Percentiles rank a stretch among this genome's conserved stretches.
phyloP scores from a whole-genome alignment of 2,797 vertebrate genomes.

The Premnoplex brunnescens region DNA sequence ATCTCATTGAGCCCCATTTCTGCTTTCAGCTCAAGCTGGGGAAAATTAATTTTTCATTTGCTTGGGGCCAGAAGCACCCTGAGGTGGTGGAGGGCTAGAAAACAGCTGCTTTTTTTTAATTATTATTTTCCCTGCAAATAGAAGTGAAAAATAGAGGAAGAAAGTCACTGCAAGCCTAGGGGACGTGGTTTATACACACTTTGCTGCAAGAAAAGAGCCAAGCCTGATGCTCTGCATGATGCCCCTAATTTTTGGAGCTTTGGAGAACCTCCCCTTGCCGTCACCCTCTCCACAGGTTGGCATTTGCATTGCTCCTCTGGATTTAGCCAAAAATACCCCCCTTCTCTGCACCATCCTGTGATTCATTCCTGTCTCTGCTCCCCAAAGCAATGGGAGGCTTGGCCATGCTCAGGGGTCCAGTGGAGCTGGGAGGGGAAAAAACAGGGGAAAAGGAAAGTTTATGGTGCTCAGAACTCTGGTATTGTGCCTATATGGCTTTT shows the following conservation, averaged over 20 bases:
- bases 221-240: neutral
- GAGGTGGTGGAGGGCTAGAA: neutral
- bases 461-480: neutral
- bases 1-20: neutral
- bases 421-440: neutral
- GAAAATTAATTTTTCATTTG: slow-evolving; percentile 41
- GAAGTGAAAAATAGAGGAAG: neutral
- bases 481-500: slow-evolving; percentile 7
- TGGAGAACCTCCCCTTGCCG: neutral
- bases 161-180: neutral
- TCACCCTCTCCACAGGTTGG: neutral
- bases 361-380: neutral
- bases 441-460: neutral
- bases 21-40: neutral
- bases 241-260: neutral
- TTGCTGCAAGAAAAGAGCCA: neutral
- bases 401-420: fast-evolving
- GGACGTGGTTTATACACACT: fast-evolving
- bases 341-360: neutral
- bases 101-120: neutral
- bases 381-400: neutral
- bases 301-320: neutral
- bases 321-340: neutral
- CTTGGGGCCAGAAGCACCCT: neutral
- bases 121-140: neutral